Evolutionary conservation across 1,140 invertebrate species (phyloP), one percentile per base, ranked within the genome.

Genomic region (Cyrtorhinus lividipennis): DNA sequence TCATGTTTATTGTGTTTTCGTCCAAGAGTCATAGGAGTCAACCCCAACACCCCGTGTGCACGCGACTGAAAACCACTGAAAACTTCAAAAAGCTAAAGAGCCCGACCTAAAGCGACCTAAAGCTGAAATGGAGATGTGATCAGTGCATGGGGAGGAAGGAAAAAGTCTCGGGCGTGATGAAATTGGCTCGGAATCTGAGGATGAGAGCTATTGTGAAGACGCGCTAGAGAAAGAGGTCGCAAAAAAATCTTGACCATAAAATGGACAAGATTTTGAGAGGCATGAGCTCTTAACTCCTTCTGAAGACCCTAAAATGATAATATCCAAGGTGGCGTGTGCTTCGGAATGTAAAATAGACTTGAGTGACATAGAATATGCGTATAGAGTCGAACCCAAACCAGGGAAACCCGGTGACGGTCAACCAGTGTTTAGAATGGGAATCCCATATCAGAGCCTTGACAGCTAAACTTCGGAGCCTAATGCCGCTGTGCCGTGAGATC

Each of bases 91-190:
- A 53, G 20, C 48, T 53, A 8, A 53, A 53, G 18, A n/a, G n/a
- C n/a, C n/a, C n/a, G n/a, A n/a, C n/a, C n/a, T n/a, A n/a, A n/a
- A 53, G 10, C 8, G 48, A 53, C 20, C 48, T 53, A 20, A 53
- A 53, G 48, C 10, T 53, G 48, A 53, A 53, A 20, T 53, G 48
- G 48, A 53, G 48, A 22, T 53, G 48, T 20, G 48, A 53, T 53
- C 10, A 20, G 20, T 53, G 48, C 48, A 20, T 53, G 12, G 10
- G 10, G 48, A 22, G 48, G 48, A 20, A 20, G 10, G 48, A 10
- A 13, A 13, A 5, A 22, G 20, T 5, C 10, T 8, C 48, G 10
- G 48, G 48, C 8, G n/a, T 44, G 48, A 53, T 22, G 48, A 15
- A 5, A 15, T 8, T 8, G 20, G 48, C 48, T 10, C 10, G 10